Evolutionary conservation across 2,113 vertebrate genomes (phyloP).

Genomic region (Serinus canaria): DNA sequence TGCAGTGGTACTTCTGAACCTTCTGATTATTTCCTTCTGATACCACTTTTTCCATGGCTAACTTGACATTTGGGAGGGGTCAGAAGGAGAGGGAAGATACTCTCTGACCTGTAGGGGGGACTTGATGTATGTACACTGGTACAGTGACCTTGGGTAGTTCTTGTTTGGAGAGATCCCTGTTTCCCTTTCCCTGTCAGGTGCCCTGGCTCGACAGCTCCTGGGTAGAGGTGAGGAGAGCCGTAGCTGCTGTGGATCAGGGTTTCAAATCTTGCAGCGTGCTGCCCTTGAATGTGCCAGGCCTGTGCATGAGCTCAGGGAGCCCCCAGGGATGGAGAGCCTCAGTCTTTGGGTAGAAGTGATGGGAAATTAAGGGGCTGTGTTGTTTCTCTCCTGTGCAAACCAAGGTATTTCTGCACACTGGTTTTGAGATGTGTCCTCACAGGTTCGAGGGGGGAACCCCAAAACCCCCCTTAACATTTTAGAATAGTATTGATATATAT

Average conservation of each 20-base stretch:
- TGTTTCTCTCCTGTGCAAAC: neutral
- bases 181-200: neutral
- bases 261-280: neutral
- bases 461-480: neutral
- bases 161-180: rapidly evolving
- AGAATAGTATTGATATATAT: neutral
- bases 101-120: neutral
- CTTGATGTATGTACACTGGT: neutral
- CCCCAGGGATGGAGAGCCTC: neutral
- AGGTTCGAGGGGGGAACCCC: rapidly evolving
- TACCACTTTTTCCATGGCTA: neutral
- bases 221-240: neutral
- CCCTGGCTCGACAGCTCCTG: neutral
- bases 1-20: neutral
- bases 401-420: neutral
- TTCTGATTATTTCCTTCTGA: neutral
- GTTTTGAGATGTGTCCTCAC: neutral
- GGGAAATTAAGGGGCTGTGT: rapidly evolving
- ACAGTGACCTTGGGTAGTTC: neutral
- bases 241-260: neutral
- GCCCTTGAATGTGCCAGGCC: neutral
- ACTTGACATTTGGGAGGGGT: neutral
- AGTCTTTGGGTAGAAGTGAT: neutral
- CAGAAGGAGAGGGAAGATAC: neutral
- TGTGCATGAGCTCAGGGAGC: neutral